These are phyloP conservation scores for Lepidocolaptes lacrymiger DNA, from an alignment of 2,797 vertebrate genomes.

Conservation along the genomic window DNA sequence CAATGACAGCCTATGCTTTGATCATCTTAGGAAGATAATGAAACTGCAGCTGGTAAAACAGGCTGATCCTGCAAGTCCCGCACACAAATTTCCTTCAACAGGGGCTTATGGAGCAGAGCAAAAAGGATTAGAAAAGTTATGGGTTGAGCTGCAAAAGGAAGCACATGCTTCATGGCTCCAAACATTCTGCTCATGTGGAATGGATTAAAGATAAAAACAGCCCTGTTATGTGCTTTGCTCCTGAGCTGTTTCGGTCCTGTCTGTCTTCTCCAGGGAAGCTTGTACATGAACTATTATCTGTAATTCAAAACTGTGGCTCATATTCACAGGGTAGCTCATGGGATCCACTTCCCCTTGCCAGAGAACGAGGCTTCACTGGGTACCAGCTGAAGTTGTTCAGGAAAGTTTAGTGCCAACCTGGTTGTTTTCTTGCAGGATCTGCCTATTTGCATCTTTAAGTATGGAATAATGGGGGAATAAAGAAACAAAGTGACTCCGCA, in stretches of 20 bases:
- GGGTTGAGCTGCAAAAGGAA: neutral
- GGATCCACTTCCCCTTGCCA: conserved; percentile 5
- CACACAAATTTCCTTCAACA: neutral
- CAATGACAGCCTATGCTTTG: neutral
- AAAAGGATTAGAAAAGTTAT: neutral
- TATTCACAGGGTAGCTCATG: neutral
- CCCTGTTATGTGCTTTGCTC: neutral
- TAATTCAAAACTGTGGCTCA: conserved; percentile 9
- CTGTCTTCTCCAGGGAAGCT: neutral
- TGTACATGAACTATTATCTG: neutral
- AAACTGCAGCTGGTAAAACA: neutral
- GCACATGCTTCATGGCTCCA: neutral
- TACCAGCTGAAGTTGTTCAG: neutral
- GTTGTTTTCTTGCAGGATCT: neutral
- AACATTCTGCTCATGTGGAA: conserved; percentile 25
- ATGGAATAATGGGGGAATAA: neutral
- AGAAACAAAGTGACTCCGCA: neutral
- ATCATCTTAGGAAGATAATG: neutral
- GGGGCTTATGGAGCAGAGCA: neutral
- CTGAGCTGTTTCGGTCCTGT: neutral
- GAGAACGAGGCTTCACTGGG: neutral
- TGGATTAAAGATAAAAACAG: conserved; percentile 14
- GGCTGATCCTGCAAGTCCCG: neutral
- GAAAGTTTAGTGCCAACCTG: neutral
- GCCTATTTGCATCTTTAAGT: neutral